These are phyloP conservation scores for Vandiemenella viatica DNA, from an alignment of 2,888 invertebrate species.

Conservation along the genomic window DNA sequence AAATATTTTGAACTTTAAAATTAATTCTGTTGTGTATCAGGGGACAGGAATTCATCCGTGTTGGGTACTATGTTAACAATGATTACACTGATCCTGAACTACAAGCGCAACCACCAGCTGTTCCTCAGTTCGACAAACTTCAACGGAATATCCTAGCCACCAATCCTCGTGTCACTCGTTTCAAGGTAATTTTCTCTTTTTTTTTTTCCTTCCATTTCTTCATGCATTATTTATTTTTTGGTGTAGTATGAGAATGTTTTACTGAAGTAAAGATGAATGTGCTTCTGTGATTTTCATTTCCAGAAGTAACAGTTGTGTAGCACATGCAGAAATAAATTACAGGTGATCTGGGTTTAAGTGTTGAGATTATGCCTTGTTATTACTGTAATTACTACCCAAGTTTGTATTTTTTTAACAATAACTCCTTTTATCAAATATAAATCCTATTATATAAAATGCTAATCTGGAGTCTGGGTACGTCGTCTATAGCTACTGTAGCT, in stretches of 20 bases:
- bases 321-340: too few species aligned
- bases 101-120: constrained; percentile 35
- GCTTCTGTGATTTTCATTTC: neutral
- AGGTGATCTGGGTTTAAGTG: too few species aligned
- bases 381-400: too few species aligned
- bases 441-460: too few species aligned
- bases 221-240: too few species aligned
- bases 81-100: constrained; percentile 38
- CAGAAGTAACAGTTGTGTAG: too few species aligned
- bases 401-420: too few species aligned
- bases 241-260: neutral
- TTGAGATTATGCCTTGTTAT: too few species aligned
- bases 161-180: constrained; percentile 34
- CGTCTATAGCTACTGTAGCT: too few species aligned
- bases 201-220: too few species aligned
- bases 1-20: neutral
- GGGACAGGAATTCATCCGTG: constrained; percentile 37
- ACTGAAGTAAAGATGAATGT: neutral
- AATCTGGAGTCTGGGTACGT: too few species aligned
- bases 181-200: constrained; percentile 25
- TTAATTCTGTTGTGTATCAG: constrained; percentile 27
- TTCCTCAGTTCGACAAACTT: constrained; percentile 36
- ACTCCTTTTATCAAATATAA: too few species aligned
- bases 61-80: constrained; percentile 43
- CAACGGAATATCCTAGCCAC: constrained; percentile 34